phyloP scores from a whole-genome alignment of 2,797 vertebrate genomes.

The Xiphorhynchus erythropygius region DNA sequence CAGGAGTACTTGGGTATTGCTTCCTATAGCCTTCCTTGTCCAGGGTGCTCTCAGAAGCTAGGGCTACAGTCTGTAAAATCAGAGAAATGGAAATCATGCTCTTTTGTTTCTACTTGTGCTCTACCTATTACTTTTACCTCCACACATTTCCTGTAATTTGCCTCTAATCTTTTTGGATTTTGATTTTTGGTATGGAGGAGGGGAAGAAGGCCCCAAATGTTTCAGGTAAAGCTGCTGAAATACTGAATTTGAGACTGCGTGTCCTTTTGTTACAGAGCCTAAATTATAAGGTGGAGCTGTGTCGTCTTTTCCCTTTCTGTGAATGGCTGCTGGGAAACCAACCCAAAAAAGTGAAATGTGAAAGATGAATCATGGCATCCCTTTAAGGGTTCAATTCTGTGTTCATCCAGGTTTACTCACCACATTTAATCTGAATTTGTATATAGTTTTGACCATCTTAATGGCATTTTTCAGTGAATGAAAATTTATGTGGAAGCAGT shows the following conservation, averaged over 20 bases:
- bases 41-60: neutral
- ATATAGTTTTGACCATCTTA: neutral
- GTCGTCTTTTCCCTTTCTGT: neutral
- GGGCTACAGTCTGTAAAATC: neutral
- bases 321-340: neutral
- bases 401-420: neutral
- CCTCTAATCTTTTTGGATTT: neutral
- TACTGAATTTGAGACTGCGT: neutral
- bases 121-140: neutral
- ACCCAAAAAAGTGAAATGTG: neutral
- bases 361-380: neutral
- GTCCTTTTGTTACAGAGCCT: neutral
- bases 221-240: neutral
- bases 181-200: neutral
- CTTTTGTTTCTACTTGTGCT: neutral
- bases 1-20: neutral
- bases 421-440: neutral
- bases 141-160: rapidly evolving
- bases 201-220: neutral
- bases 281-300: neutral
- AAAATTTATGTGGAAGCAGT: neutral
- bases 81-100: neutral
- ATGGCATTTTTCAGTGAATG: neutral
- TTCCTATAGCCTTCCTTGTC: neutral
- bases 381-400: neutral